Base-by-base conservation (phyloP, 1,140 invertebrate species). In the Cryptotermes secundus region DNA sequence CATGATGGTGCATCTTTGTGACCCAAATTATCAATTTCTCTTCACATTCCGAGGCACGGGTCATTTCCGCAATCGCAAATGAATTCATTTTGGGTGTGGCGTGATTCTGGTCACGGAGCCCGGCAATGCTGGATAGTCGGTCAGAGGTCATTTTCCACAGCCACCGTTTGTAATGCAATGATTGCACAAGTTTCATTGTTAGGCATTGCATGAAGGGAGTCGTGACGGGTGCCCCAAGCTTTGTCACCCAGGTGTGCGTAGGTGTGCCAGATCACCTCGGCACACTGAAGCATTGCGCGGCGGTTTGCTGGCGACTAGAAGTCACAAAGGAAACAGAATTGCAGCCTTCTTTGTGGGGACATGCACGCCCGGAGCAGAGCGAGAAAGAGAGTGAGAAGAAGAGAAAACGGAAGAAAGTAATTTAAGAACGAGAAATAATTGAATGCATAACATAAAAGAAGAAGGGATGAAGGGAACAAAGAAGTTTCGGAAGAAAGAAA, bases 41-140 rank as follows among this genome's bases (percentile, higher is more conserved):
- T 72, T 72, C 26, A 72, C n/a, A 72, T 72, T 72, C 26, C 7
- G 59, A n/a, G 10, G 59, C 26, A 14, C 26, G 59, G 59, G 59
- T 72, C 59, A 72, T 72, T 72, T 72, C 59, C 59, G 59, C 59
- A 72, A 72, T 72, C 59, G 7, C 26, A 31, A 72, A 0, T 72
- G 59, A 72, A 72, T 72, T 72, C 26, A 72, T 7, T 72, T 72
- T 31, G 59, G 59, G 59, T 72, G 59, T 72, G 59, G 59, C 59
- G 14, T 72, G n/a, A 72, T 72, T 72, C 59, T 72, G 26, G 59
- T 72, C 59, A 72, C 59, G 59, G n/a, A 72, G 26, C 31, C 59
- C n/a, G 26, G 31, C n/a, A 72, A 31, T 72, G 59, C 59, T 72
- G 7, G 59, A n/a, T 72, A 72, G 9, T n/a, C n/a, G 59, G 59